Percentiles rank a stretch among this genome's conserved stretches.
These are phyloP conservation scores for Gracilinanus agilis DNA, from an alignment of 2,113 vertebrate species.

Conservation along the genomic window DNA sequence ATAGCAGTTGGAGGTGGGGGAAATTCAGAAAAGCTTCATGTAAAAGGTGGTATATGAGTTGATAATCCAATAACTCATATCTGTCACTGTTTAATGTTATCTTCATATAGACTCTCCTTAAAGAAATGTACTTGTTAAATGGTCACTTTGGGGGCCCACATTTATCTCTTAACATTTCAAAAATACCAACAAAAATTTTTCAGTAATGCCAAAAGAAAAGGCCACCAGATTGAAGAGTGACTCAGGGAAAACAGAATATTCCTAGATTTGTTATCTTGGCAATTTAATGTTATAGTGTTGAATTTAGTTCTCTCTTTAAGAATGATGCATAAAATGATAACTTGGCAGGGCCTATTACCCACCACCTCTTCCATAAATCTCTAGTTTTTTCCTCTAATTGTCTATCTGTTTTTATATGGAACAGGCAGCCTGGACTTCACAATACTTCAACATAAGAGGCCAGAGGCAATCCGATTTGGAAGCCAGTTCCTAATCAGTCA, in stretches of 20 bases:
- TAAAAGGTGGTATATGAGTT: background rate
- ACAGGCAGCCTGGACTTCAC: background rate
- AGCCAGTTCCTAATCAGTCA: background rate
- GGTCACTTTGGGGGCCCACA: background rate
- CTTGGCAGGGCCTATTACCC: background rate
- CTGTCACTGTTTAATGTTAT: background rate
- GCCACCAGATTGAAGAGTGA: background rate
- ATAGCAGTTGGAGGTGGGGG: background rate
- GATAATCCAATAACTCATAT: background rate
- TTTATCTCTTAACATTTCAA: background rate
- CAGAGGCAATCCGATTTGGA: background rate
- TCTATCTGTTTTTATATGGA: background rate
- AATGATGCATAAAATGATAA: background rate
- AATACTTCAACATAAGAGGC: background rate
- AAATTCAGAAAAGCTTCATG: background rate
- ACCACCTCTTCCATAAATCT: background rate
- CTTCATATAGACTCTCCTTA: background rate
- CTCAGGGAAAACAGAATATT: background rate
- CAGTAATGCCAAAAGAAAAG: background rate
- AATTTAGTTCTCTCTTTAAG: background rate
- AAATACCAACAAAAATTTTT: background rate
- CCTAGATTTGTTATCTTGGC: background rate
- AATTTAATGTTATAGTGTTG: background rate
- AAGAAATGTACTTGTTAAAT: background rate
- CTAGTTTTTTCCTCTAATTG: background rate